Evolutionary conservation across 2,113 vertebrate species (phyloP), one percentile per base, ranked within the genome.

Genomic region (Brachyhypopomus occidentalis): DNA sequence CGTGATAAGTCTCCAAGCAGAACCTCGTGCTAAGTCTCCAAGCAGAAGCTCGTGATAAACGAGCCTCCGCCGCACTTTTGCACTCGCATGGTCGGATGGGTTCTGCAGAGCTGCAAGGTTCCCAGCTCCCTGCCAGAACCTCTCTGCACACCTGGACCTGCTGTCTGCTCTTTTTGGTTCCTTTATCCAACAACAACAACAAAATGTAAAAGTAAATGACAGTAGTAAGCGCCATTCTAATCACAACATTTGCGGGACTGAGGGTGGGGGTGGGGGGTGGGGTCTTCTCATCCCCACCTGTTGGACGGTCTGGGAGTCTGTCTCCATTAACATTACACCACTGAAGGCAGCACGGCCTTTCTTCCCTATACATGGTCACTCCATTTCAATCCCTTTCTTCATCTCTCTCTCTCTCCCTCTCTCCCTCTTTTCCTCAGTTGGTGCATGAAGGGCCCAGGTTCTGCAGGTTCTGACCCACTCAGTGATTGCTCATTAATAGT

Each of bases 291-390:
- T 62, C 17, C 52, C 5, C 75, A n/a, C 8, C 58, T 75, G n/a
- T 69, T 6, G 1, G 23, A 9, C 48, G 9, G 9, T 63, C 30
- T 16, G 6, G 52, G 30, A 4, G 56, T n/a, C n/a, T 11, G 5
- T 7, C 3, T 62, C 30, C 9, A 36, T 62, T 5, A 72, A 27
- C 22, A 22, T 17, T 23, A 59, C 12, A 11, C 0, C 41, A 20
- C 45, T 27, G 30, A 69, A 72, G 7, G 14, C 52, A 48, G 45
- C 25, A 20, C n/a, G 38, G 25, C 14, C 71, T 34, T 41, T 59
- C 12, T 27, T 70, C 38, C 17, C 77, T 55, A 60, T 64, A 77
- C 59, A 79, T 84, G 62, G 81, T 64, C 72, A 41, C 75, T 84
- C 60, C 80, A 84, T 84, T 83, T 79, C 66, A 63, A 34, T 23